Percentiles rank a stretch among this genome's conserved stretches.
These are phyloP conservation scores for Idaea dimidiata DNA, from an alignment of 2,888 invertebrate species.

Conservation along the genomic window DNA sequence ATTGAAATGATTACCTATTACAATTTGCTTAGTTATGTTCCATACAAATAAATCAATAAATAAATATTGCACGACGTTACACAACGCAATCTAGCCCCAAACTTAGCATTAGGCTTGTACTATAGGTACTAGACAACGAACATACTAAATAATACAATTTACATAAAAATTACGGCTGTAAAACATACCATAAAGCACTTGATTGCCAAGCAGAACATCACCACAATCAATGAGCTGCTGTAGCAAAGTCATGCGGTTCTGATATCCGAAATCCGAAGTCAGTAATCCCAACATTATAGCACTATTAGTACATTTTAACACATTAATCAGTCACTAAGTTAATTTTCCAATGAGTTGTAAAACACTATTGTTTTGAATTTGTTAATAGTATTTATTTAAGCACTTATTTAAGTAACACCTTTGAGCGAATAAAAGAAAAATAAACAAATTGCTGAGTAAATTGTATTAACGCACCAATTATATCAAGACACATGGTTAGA, in stretches of 20 bases:
- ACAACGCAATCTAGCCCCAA: too few species aligned
- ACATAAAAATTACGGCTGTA: background rate
- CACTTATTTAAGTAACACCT: background rate
- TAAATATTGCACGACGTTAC: too few species aligned
- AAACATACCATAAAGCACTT: conserved; percentile 56
- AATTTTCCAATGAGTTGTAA: background rate
- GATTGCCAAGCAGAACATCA: conserved; percentile 61
- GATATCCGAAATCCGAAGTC: conserved; percentile 66
- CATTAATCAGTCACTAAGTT: background rate
- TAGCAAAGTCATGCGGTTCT: conserved; percentile 63
- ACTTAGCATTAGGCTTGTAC: too few species aligned
- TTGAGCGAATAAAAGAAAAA: background rate
- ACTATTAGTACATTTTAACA: background rate
- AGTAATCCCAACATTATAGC: conserved; percentile 67
- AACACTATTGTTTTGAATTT: background rate
- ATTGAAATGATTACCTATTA: too few species aligned
- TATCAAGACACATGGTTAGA: conserved; percentile 38
- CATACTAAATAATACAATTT: too few species aligned
- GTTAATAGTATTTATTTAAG: background rate
- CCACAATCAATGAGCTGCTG: conserved; percentile 73
- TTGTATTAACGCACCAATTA: conserved; percentile 12
- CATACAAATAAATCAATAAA: too few species aligned
- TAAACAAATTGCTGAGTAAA: background rate
- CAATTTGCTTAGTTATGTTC: too few species aligned
- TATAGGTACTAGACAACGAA: too few species aligned